Base-by-base conservation (phyloP, 2,113 vertebrate genomes). In the Ornithorhynchus anatinus region DNA sequence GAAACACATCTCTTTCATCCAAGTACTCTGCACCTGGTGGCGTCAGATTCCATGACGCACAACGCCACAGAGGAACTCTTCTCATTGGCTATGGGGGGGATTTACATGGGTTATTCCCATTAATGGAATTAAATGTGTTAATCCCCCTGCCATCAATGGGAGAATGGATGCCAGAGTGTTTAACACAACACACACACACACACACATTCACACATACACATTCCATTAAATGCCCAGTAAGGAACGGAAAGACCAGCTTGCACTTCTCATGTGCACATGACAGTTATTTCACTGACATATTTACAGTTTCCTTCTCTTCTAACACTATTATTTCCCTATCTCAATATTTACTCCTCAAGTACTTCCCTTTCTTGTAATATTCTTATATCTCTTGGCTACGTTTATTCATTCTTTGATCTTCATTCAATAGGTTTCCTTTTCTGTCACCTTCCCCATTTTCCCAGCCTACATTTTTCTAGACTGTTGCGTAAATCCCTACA, bases 401-500 rank as follows among this genome's bases (percentile, higher is more conserved):
- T 3, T n/a, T n/a, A n/a, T 45, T 57, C 19, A 3, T 50, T 44
- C 50, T 37, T 60, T 33, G 19, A 72, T 57, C 35, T 51, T 77
- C 3, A 0, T 69, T 84, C 79, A 15, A 11, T n/a, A 53, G 60
- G 62, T 53, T 58, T 81, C 61, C 39, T 27, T 63, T 36, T 64
- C 64, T 0, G 2, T 22, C 65, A 51, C 50, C 65, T 39, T 22
- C 29, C 35, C 29, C 14, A 22, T 35, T 53, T 43, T 14, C 37
- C 36, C 45, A 17, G 65, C 44, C 72, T 20, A 42, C 58, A 54
- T 48, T 74, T 79, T 59, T 83, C 72, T 47, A 59, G 72, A 75
- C 62, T 83, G 79, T 54, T 31, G 69, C 66, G 82, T 81, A 89
- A 86, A 86, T 79, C 87, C 84, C 84, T 73, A 62, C 12, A 61